phyloP scores from a whole-genome alignment of 1,140 invertebrate species.

The Dinothrombium tinctorium region DNA sequence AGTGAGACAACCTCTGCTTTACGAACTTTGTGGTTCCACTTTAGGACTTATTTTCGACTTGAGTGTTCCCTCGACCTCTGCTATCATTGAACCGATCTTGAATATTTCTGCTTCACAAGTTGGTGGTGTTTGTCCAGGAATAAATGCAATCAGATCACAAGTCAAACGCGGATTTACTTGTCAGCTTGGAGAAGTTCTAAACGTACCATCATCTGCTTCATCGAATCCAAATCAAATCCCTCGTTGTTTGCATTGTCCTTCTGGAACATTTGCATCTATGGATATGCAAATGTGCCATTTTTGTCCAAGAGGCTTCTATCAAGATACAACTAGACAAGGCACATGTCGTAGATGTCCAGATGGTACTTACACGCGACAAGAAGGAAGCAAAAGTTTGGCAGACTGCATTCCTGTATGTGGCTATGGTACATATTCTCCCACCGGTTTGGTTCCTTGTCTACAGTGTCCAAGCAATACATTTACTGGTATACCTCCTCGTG shows the following conservation, averaged over 20 bases:
- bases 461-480: constrained; percentile 84
- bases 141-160: constrained; percentile 55
- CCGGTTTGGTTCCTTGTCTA: constrained; percentile 74
- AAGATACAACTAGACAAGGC: constrained; percentile 67
- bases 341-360: constrained; percentile 63
- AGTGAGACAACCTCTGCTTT: constrained; percentile 61
- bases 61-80: constrained; percentile 69
- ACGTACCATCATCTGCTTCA: constrained; percentile 38
- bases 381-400: constrained; percentile 33
- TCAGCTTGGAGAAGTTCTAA: constrained; percentile 70
- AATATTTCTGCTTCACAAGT: constrained; percentile 49
- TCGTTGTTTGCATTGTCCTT: constrained; percentile 77
- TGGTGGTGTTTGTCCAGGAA: constrained; percentile 66
- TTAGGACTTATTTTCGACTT: constrained; percentile 78
- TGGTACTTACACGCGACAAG: constrained; percentile 70
- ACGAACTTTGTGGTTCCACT: constrained; percentile 80
- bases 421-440: constrained; percentile 81
- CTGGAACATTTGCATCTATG: constrained; percentile 69
- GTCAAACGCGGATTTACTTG: constrained; percentile 73
- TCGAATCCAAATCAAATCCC: constrained; percentile 32
- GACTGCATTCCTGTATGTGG: constrained; percentile 53
- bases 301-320: constrained; percentile 70
- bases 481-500: constrained; percentile 56
- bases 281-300: constrained; percentile 64
- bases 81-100: constrained; percentile 62